Conservation (phyloP, 2,797 vertebrate species). For the Gobio occitaniae region DNA sequence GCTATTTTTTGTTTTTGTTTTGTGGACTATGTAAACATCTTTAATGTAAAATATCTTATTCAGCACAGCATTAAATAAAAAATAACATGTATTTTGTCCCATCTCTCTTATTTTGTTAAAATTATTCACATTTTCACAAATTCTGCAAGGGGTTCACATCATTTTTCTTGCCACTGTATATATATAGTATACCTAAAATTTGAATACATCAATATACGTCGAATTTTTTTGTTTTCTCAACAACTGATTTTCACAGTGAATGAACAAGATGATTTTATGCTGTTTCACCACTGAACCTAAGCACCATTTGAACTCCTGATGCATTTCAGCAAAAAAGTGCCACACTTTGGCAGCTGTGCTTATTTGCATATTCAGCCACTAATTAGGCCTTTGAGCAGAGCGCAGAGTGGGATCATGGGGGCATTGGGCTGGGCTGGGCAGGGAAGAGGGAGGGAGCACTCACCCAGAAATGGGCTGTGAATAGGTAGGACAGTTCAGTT, state of each 20-base stretch:
- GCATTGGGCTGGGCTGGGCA: conserved; percentile 71
- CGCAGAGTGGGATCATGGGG: conserved; percentile 83
- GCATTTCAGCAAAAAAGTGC: conserved; percentile 70
- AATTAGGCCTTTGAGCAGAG: conserved; percentile 92
- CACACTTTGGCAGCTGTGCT: conserved; percentile 89
- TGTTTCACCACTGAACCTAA: conserved; percentile 59
- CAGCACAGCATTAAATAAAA: no score
- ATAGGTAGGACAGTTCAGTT: not conserved
- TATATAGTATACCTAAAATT: no score
- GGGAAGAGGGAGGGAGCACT: conserved; percentile 24
- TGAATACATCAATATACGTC: not conserved
- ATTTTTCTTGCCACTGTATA: no score
- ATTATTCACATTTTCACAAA: no score
- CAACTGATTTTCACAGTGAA: not conserved
- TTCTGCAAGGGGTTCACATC: no score
- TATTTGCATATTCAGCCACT: conserved; percentile 95
- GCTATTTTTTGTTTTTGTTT: no score
- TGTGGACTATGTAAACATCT: no score
- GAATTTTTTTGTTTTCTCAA: not conserved
- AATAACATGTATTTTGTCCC: no score
- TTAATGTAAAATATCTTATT: no score
- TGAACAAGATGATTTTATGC: conserved; percentile 7
- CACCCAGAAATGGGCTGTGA: not conserved
- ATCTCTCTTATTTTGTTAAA: no score
- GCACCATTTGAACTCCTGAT: conserved; percentile 68